Conservation (phyloP, 2,113 vertebrate species). For the Canis aureus region DNA sequence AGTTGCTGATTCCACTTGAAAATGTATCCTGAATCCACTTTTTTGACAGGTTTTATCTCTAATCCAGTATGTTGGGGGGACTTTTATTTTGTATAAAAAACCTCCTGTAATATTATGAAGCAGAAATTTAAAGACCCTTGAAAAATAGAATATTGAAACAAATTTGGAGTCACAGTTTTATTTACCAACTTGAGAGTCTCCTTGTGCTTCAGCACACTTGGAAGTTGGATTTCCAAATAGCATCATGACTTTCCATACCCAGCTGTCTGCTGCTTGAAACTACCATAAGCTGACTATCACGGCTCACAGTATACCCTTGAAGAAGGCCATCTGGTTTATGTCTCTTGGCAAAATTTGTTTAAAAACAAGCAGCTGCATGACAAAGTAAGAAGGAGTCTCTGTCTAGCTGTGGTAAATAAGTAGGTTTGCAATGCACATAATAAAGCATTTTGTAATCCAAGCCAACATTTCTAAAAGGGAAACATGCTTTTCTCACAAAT, state of each 20-base stretch:
- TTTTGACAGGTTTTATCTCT: neutral
- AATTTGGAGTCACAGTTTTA: conserved; percentile 1
- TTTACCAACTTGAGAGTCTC: conserved; percentile 19
- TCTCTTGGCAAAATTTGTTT: conserved; percentile 76
- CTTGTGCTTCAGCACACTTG: conserved; percentile 56
- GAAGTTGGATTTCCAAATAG: conserved; percentile 71
- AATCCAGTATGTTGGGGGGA: neutral
- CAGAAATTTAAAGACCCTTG: neutral
- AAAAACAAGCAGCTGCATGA: conserved; percentile 79
- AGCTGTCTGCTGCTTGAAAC: conserved; percentile 70
- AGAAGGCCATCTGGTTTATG: conserved; percentile 79
- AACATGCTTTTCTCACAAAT: conserved; percentile 30
- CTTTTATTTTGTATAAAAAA: neutral
- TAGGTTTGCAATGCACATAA: conserved; percentile 60
- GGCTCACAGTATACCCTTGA: conserved; percentile 58
- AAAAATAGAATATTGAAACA: neutral
- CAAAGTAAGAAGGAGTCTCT: conserved; percentile 67
- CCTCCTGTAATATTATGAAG: neutral
- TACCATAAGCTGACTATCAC: conserved; percentile 69
- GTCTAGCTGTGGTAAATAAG: conserved; percentile 72
- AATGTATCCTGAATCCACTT: conserved; percentile 35
- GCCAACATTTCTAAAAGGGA: conserved; percentile 33
- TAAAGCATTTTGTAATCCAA: conserved; percentile 66
- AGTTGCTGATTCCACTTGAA: neutral
- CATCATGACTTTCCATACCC: conserved; percentile 74